Conservation (phyloP, 2,113 vertebrate genomes). For the Sakesphorus luctuosus region DNA sequence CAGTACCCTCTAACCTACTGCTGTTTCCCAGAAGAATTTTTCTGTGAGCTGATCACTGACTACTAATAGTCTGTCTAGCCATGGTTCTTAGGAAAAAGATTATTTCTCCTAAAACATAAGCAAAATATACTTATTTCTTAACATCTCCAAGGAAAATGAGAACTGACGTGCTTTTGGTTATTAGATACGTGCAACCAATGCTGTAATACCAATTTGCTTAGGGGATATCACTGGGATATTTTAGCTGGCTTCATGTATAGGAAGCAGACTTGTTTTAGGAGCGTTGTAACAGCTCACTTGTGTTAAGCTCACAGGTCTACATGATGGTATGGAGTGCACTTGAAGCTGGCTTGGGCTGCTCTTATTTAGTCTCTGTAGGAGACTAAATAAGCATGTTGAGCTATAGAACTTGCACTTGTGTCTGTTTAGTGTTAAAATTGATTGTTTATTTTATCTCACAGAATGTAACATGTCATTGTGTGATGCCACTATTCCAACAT, state of each 20-base stretch:
- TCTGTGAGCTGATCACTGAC: background rate
- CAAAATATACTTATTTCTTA: background rate
- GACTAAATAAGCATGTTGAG: background rate
- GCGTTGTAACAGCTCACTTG: background rate
- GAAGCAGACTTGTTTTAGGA: background rate
- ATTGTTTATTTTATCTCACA: constrained; percentile 53
- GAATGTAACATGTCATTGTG: constrained; percentile 93
- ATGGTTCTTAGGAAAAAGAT: background rate
- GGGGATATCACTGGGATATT: background rate
- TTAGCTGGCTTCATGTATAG: background rate
- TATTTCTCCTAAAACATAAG: background rate
- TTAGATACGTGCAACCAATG: background rate
- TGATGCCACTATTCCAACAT: constrained; percentile 80
- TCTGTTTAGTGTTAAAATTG: background rate
- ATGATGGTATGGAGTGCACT: background rate
- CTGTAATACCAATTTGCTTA: background rate
- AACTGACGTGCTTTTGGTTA: background rate
- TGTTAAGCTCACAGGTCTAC: background rate
- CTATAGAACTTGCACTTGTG: background rate
- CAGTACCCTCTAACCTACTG: background rate
- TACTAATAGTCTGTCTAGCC: background rate
- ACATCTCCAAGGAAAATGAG: background rate
- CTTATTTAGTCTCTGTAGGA: background rate
- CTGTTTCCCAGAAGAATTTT: background rate
- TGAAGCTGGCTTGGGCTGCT: background rate